A percentile compares a stretch with the other conserved stretches of the same genome.
These are phyloP conservation scores for Iphiclides podalirius DNA, from an alignment of 2,888 invertebrate species.

Conservation along the genomic window DNA sequence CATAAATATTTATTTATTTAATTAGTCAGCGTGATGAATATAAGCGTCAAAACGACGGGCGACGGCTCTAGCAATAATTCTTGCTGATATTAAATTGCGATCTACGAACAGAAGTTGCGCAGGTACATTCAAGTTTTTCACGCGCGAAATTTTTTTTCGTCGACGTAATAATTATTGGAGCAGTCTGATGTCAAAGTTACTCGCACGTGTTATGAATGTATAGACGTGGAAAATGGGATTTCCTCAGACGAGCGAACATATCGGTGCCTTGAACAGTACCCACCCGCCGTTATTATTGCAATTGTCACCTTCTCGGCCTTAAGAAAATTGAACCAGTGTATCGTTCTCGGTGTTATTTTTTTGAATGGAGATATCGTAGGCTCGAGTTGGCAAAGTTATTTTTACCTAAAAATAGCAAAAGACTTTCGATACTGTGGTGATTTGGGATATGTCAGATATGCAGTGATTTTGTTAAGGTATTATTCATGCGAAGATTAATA, in stretches of 20 bases:
- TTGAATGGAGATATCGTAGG: background rate
- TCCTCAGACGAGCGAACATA: conserved; percentile 33
- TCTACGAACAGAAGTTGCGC: background rate
- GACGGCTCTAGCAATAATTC: too few species aligned
- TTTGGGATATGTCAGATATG: too few species aligned
- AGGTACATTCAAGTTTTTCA: conserved; percentile 4
- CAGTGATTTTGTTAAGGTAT: too few species aligned
- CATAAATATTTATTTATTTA: too few species aligned
- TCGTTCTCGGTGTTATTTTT: background rate
- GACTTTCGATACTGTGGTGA: too few species aligned
- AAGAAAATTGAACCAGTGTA: background rate
- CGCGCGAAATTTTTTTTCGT: conserved; percentile 5
- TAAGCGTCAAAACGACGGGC: too few species aligned
- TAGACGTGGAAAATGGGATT: conserved; percentile 33
- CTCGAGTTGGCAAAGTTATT: too few species aligned
- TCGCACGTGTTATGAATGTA: conserved; percentile 35
- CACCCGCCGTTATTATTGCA: background rate
- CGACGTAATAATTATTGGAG: conserved; percentile 23
- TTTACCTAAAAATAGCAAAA: too few species aligned
- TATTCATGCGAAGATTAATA: too few species aligned
- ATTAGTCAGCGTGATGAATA: too few species aligned
- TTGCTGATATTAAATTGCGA: conserved; percentile 10
- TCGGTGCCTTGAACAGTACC: too few species aligned
- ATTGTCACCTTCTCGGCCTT: conserved; percentile 9
- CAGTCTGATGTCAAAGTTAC: conserved; percentile 46